Percentiles rank a stretch among this genome's conserved stretches.
Evolutionary conservation across 2,797 vertebrate species (phyloP).

Genomic region (Cynopterus sphinx): DNA sequence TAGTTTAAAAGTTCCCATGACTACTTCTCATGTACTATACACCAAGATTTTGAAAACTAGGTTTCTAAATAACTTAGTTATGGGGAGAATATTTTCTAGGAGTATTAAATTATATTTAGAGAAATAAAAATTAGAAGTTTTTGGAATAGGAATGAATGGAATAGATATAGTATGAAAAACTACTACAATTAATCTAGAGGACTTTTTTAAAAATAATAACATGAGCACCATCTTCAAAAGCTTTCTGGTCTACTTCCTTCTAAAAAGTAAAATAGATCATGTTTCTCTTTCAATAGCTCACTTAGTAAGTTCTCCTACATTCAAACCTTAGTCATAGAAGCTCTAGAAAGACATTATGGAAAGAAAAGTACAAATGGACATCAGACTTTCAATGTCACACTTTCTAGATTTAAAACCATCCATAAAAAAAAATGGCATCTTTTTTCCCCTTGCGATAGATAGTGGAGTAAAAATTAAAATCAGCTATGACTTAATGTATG

Average conservation of each 20-base stretch:
- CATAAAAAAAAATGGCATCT: neutral
- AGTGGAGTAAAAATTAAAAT: neutral
- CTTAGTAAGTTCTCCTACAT: neutral
- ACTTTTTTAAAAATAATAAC: neutral
- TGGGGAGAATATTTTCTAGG: neutral
- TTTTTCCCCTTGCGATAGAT: neutral
- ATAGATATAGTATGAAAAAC: constrained; percentile 19
- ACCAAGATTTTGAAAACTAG: constrained; percentile 22
- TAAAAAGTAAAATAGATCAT: neutral
- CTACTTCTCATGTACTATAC: neutral
- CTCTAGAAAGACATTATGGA: neutral
- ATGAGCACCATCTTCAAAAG: neutral
- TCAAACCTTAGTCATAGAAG: neutral
- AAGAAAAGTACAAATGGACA: neutral
- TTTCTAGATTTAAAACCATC: constrained; percentile 23
- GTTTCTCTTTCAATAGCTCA: constrained; percentile 7
- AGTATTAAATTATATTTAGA: neutral
- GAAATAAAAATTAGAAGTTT: neutral
- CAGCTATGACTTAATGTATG: neutral
- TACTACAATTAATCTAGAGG: neutral
- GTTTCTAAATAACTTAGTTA: constrained; percentile 43
- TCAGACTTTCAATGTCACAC: neutral
- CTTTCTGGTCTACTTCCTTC: neutral
- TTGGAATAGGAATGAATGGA: neutral
- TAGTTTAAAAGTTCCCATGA: constrained; percentile 41